Base-by-base conservation (phyloP, 2,797 vertebrate genomes). In the Dallia pectoralis region DNA sequence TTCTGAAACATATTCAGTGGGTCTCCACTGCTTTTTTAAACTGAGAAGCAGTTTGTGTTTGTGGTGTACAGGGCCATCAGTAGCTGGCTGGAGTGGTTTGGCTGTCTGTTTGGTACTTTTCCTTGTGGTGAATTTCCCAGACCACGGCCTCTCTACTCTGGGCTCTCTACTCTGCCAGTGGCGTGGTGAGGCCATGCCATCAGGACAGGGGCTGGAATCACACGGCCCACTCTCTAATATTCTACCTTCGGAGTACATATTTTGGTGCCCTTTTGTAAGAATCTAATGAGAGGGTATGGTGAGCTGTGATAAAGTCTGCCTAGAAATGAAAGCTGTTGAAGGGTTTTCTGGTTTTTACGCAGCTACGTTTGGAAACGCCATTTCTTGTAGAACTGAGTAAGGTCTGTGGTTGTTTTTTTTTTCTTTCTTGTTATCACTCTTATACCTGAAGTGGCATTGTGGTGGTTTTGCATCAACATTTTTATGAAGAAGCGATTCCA, bases 221-320 rank as follows among this genome's bases (percentile, higher is more conserved):
- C 32, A 72, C 74, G 22, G 78, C 85, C 85, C 85, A 84, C 85
- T 85, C 78, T 2, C 79, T 84, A 71, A 73, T 81, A 74, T 70
- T 77, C 67, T 68, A 74, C 56, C 30, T 3, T 51, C 16, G 19
- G 47, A 56, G 59, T 65, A 48, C 61, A 70, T 77, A 74, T 87
- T 88, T 82, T 74, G 56, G 82, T 69, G 63, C 67, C 71, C 56
- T 44, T 72, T 82, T 81, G 86, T 74, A 81, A 70, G 18, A 32
- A 75, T 77, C 44, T 76, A 80, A 27, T 76, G 67, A 77, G 81
- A 73, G 67, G 27, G 48, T 65, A 69, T 73, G 78, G 81, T 84
- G 63, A 71, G 70, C 81, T 79, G 47, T 74, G 76, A 82, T 75
- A 73, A 71, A 71, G 70, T 76, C 79, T 76, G 69, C 79, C 61